Percentiles rank a stretch among this genome's conserved stretches.
phyloP scores from a whole-genome alignment of 2,797 vertebrate genomes.

The Sparidentex hasta region DNA sequence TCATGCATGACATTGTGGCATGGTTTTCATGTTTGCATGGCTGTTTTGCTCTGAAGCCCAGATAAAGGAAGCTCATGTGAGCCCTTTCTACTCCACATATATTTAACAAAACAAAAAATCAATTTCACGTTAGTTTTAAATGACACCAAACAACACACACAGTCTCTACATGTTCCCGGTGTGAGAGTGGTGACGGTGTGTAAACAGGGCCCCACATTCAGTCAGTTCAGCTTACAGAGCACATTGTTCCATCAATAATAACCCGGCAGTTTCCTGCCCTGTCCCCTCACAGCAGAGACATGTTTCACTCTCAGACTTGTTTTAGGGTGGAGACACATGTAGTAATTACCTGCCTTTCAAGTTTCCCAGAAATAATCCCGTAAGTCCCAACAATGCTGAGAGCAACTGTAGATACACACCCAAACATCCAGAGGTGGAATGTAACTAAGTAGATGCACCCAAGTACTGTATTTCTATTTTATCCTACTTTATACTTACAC shows the following conservation, averaged over 20 bases:
- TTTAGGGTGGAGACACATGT: slow-evolving; percentile 23
- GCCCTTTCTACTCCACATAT: background rate
- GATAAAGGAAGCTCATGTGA: slow-evolving; percentile 26
- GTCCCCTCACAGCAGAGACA: slow-evolving; percentile 13
- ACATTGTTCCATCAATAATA: slow-evolving; percentile 53
- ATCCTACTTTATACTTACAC: too few species aligned
- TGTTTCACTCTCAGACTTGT: slow-evolving; percentile 1
- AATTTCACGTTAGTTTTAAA: background rate
- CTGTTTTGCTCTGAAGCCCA: slow-evolving; percentile 52
- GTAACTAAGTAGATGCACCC: too few species aligned
- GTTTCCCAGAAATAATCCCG: slow-evolving; percentile 11
- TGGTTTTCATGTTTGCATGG: slow-evolving; percentile 79
- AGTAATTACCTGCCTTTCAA: background rate
- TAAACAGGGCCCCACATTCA: slow-evolving; percentile 56
- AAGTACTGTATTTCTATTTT: too few species aligned
- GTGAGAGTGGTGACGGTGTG: slow-evolving; percentile 12
- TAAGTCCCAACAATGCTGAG: slow-evolving; percentile 1
- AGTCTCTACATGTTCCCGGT: background rate
- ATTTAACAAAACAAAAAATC: background rate
- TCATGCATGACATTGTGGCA: slow-evolving; percentile 80
- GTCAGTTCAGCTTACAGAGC: slow-evolving; percentile 34
- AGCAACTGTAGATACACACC: slow-evolving; percentile 11
- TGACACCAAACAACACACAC: background rate
- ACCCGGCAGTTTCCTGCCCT: slow-evolving; percentile 10
- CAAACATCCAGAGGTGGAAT: background rate